phyloP scores from a whole-genome alignment of 2,113 vertebrate genomes.

The Lamprotornis superbus region DNA sequence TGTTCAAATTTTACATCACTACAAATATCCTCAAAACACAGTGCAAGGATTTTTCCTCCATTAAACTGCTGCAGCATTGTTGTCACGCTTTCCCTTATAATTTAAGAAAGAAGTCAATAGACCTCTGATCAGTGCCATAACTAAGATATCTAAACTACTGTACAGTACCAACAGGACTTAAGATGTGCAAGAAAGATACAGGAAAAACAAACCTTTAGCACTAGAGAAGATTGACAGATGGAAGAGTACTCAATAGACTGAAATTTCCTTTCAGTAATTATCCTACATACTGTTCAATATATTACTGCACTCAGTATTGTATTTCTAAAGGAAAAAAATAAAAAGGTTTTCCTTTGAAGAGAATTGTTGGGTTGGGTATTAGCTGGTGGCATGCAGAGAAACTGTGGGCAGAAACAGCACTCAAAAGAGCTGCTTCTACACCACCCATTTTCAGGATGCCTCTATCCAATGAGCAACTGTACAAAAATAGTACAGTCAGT shows the following conservation, averaged over 20 bases:
- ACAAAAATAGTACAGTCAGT: not conserved
- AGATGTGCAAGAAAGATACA: not conserved
- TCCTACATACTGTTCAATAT: not conserved
- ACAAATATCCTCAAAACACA: not conserved
- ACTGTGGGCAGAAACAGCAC: not conserved
- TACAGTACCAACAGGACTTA: not conserved
- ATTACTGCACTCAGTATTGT: not conserved
- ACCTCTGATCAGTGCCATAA: not conserved
- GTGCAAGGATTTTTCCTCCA: not conserved
- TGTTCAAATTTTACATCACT: not conserved
- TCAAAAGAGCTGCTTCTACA: not conserved
- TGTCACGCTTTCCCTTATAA: not conserved
- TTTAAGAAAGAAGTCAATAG: not conserved
- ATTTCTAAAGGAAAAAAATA: not conserved
- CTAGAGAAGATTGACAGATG: not conserved
- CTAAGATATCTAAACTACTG: not conserved
- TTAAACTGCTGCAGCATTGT: not conserved
- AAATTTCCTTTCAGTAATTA: not conserved
- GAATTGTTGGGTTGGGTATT: not conserved
- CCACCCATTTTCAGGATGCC: not conserved
- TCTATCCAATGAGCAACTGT: not conserved
- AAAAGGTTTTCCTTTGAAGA: not conserved
- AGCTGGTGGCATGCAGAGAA: not conserved
- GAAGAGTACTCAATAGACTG: not conserved
- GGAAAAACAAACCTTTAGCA: not conserved